A percentile compares a stretch with the other conserved stretches of the same genome.
phyloP scores from a whole-genome alignment of 2,888 invertebrate genomes.

The Tenthredo scrophulariae region DNA sequence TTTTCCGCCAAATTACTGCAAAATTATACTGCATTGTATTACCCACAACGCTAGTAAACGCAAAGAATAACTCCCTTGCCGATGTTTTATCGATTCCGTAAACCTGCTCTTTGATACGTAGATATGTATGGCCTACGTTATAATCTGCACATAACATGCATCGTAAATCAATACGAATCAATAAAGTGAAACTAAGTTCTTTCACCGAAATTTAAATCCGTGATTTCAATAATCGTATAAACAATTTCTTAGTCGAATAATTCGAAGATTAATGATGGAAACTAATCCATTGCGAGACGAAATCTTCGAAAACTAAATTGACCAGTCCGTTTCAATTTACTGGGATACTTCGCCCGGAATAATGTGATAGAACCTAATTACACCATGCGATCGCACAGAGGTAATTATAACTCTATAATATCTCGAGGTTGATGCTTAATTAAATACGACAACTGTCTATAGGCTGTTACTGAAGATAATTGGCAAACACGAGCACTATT shows the following conservation, averaged over 20 bases:
- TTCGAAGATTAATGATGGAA: not conserved
- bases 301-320: not conserved
- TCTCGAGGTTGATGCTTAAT: not conserved
- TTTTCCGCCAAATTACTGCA: not conserved
- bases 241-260: not conserved
- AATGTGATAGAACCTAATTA: not conserved
- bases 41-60: not conserved
- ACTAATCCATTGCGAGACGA: not conserved
- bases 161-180: not conserved
- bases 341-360: not conserved
- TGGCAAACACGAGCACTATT: not conserved
- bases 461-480: not conserved
- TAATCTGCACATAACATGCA: not conserved
- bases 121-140: conserved; percentile 1
- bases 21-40: not conserved
- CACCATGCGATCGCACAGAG: not conserved
- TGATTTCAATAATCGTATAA: not conserved
- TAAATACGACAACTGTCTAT: not conserved
- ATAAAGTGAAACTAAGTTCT: not conserved
- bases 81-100: conserved; percentile 7
- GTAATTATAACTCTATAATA: not conserved
- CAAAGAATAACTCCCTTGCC: not conserved
- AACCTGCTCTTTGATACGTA: not conserved
- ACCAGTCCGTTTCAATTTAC: not conserved
- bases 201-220: not conserved